Percentiles rank a stretch among this genome's conserved stretches.
phyloP scores from a whole-genome alignment of 2,888 invertebrate species.

The Acronicta psi region DNA sequence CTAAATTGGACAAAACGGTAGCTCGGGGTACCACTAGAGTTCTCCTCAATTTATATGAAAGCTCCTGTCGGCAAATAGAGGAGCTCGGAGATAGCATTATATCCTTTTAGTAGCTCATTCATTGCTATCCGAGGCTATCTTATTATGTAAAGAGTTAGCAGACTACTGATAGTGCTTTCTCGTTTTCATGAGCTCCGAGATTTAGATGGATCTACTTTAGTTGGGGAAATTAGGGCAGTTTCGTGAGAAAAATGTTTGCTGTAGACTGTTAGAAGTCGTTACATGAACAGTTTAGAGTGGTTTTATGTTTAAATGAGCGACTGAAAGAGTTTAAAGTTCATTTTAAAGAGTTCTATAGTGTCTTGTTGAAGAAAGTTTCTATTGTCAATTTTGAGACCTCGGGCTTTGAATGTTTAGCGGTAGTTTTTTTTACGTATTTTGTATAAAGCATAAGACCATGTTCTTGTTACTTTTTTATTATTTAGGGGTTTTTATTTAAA shows the following conservation, averaged over 20 bases:
- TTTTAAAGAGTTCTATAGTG: too few species aligned
- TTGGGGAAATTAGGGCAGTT: neutral
- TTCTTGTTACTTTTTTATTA: too few species aligned
- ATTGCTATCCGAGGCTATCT: constrained; percentile 24
- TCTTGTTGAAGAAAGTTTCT: too few species aligned
- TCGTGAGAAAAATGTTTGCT: neutral
- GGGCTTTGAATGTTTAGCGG: too few species aligned
- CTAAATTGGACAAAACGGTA: constrained; percentile 18
- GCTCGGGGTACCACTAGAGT: constrained; percentile 26
- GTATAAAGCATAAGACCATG: too few species aligned
- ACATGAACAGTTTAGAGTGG: neutral
- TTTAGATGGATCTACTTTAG: constrained; percentile 6
- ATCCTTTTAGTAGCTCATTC: constrained; percentile 32
- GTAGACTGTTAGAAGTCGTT: neutral
- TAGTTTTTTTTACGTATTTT: too few species aligned
- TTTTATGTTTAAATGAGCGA: neutral
- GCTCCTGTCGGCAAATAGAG: constrained; percentile 29
- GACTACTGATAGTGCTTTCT: constrained; percentile 9
- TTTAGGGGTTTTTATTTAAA: too few species aligned
- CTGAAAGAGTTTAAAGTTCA: too few species aligned
- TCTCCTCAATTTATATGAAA: constrained; percentile 30
- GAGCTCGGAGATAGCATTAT: constrained; percentile 29
- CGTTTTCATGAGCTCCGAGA: constrained; percentile 11
- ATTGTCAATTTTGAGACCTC: too few species aligned
- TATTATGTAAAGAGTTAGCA: constrained; percentile 31